Base-by-base conservation (phyloP, 2,888 invertebrate species). In the Abrostola tripartita region DNA sequence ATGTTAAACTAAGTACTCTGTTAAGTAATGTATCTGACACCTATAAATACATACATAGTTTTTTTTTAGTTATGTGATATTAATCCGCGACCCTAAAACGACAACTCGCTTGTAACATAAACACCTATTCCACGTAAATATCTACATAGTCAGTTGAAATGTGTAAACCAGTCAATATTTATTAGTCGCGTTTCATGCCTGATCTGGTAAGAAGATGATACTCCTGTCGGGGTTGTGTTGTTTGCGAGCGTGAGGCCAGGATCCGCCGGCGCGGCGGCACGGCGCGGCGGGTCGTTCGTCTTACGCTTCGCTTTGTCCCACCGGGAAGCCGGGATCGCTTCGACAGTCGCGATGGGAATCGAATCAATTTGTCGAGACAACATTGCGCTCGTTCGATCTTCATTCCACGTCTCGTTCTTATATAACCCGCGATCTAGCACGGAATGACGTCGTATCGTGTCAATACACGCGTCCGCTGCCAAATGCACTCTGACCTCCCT, bases 321-420 rank as follows among this genome's bases (percentile, higher is more conserved):
- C 68, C 58, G 83, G 84, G 84, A 83, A 63, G 68, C 63, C 59
- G 74, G 72, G 82, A 84, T 76, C 76, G 73, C 82, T 81, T 68
- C 84, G 83, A 85, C 85, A 88, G 85, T 84, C 84, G 87, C 87
- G 73, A 74, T 77, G 87, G 90, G 90, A 91, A 89, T 88, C 85
- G 85, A 91, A 91, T 91, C 91, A 92, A 92, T 92, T 92, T 92
- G 89, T 88, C 87, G 88, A 78, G 85, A 86, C 86, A 87, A 90
- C 88, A 86, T 88, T 83, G 85, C 80, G 81, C 85, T 79, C 82
- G 81, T 83, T 86, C 84, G 68, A 84, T 88, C 85, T 88, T 81
- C 85, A 81, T 85, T 81, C 79, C 81, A 75, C 84, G 79, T 84
- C 81, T 81, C 84, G 81, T 82, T 85, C 85, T 87, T 81, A 81